These are phyloP conservation scores for Pao palembangensis DNA, from an alignment of 2,113 vertebrate species.

Conservation along the genomic window DNA sequence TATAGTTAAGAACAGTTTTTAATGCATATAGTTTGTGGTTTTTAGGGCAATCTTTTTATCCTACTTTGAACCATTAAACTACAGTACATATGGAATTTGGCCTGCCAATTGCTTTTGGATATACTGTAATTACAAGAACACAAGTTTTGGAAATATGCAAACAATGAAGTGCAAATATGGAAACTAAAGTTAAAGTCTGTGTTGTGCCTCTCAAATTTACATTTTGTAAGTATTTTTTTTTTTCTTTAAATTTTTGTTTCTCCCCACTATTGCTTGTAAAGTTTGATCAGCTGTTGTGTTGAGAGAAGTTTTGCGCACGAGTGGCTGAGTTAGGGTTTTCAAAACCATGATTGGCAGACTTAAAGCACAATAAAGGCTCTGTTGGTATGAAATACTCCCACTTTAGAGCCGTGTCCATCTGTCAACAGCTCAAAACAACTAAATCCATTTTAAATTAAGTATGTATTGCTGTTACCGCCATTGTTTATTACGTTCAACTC, in stretches of 20 bases:
- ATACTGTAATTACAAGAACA: conserved; percentile 2
- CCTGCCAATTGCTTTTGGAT: conserved; percentile 8
- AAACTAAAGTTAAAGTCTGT: background rate
- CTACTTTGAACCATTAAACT: conserved; percentile 6
- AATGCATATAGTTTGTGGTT: background rate
- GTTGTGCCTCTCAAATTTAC: background rate
- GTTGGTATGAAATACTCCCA: conserved; percentile 1
- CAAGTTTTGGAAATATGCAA: conserved; percentile 10
- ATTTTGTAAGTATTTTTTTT: background rate
- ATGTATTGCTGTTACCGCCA: background rate
- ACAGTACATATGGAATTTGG: conserved; percentile 8
- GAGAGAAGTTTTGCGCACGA: background rate
- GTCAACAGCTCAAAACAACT: conserved; percentile 8
- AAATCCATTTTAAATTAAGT: background rate
- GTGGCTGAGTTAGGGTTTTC: background rate
- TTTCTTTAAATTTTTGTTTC: background rate
- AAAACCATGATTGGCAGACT: background rate
- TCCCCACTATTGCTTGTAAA: background rate
- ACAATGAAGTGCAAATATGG: conserved; percentile 9
- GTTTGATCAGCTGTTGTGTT: background rate
- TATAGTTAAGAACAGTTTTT: background rate
- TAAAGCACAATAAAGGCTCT: background rate
- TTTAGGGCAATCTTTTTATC: background rate
- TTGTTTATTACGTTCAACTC: background rate
- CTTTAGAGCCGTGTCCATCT: conserved; percentile 9